Percentiles rank a stretch among this genome's conserved stretches.
phyloP scores from a whole-genome alignment of 2,113 vertebrate genomes.

The Copsychus sechellarum region DNA sequence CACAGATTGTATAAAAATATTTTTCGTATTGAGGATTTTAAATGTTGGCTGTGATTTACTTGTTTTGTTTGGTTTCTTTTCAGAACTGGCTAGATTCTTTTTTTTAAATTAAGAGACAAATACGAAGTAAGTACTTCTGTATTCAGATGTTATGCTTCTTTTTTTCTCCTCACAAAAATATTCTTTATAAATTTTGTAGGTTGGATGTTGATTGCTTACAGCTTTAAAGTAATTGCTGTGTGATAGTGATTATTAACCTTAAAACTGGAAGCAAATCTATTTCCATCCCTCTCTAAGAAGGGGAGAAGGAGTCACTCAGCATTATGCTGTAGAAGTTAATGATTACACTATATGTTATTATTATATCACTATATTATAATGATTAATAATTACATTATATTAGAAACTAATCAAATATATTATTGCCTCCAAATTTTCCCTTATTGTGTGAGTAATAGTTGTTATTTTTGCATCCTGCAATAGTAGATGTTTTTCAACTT shows the following conservation, averaged over 20 bases:
- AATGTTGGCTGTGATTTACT: background rate
- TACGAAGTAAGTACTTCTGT: slow-evolving; percentile 79
- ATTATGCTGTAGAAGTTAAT: background rate
- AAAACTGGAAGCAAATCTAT: background rate
- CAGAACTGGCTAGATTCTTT: slow-evolving; percentile 85
- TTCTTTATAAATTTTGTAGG: background rate
- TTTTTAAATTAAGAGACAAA: slow-evolving; percentile 84
- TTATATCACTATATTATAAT: background rate
- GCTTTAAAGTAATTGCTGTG: background rate
- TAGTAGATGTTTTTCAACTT: background rate
- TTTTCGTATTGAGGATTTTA: background rate
- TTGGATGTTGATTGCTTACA: background rate
- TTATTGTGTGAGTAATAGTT: background rate
- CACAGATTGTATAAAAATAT: background rate
- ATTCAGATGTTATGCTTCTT: background rate
- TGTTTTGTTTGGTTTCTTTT: background rate
- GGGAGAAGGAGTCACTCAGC: background rate
- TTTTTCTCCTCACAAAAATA: background rate
- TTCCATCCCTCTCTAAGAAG: background rate
- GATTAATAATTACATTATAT: background rate
- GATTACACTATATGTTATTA: background rate
- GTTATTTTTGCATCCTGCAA: background rate
- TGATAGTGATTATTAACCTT: background rate
- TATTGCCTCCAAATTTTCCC: background rate
- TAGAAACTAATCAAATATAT: background rate